phyloP scores from a whole-genome alignment of 2,888 invertebrate species.

The Hirtodrosophila trivittata region DNA sequence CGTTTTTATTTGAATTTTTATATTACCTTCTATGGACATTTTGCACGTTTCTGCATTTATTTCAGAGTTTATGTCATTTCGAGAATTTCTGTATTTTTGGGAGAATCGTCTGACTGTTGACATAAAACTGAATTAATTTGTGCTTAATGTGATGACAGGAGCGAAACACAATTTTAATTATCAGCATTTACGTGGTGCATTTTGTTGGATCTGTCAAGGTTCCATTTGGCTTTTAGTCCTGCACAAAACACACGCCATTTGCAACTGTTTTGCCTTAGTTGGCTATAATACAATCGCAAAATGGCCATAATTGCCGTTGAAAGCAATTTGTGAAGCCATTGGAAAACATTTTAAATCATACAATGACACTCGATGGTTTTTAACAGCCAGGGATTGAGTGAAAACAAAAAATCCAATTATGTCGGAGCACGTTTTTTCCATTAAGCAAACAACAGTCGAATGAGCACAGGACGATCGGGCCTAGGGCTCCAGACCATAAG shows the following conservation, averaged over 20 bases:
- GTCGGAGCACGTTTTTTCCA: constrained; percentile 72
- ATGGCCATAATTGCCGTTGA: constrained; percentile 35
- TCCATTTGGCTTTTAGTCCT: not conserved
- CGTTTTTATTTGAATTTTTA: not conserved
- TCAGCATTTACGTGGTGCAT: constrained; percentile 21
- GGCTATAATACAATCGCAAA: constrained; percentile 2
- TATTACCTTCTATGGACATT: not conserved
- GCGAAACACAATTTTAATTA: constrained; percentile 25
- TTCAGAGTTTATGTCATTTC: constrained; percentile 5
- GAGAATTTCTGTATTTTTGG: too few relatives aligned
- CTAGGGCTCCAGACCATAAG: constrained; percentile 8
- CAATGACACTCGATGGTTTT: constrained; percentile 29
- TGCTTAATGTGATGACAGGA: not conserved
- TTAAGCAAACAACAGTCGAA: constrained; percentile 62
- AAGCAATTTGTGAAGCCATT: constrained; percentile 53
- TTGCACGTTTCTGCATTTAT: constrained; percentile 28
- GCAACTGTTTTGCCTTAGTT: not conserved
- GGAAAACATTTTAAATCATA: constrained; percentile 58
- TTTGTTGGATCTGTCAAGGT: constrained; percentile 5
- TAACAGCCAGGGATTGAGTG: constrained; percentile 34
- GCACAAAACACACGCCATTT: not conserved
- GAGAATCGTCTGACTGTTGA: not conserved
- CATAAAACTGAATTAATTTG: constrained; percentile 37
- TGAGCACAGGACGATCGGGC: not conserved
- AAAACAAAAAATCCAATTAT: constrained; percentile 70